A percentile compares a stretch with the other conserved stretches of the same genome.
Evolutionary conservation across 2,113 vertebrate genomes (phyloP).

Genomic region (Anser cygnoides): DNA sequence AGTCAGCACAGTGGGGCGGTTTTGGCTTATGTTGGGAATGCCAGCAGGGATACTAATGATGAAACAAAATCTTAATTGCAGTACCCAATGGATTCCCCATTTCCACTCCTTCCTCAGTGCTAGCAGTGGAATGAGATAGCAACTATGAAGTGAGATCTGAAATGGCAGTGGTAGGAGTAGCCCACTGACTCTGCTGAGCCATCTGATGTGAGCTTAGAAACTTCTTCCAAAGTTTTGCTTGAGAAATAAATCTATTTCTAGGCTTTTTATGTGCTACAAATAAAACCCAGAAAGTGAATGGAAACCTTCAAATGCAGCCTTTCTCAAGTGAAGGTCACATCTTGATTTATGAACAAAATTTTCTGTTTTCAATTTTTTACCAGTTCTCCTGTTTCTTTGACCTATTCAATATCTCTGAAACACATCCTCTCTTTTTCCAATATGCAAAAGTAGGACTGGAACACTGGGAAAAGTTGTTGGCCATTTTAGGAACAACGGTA

Average conservation of each 20-base stretch:
- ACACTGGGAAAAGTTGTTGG: neutral
- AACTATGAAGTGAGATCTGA: neutral
- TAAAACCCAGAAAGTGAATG: neutral
- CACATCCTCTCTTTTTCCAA: neutral
- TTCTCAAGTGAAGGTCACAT: neutral
- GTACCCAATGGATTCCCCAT: neutral
- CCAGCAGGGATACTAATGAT: neutral
- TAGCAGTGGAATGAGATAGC: neutral
- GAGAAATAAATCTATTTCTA: neutral
- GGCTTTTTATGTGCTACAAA: neutral
- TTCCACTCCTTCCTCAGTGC: neutral
- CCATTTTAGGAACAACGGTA: neutral
- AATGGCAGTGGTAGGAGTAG: neutral
- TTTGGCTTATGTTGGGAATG: constrained; percentile 21
- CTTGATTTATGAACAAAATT: neutral
- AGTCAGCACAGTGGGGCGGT: neutral
- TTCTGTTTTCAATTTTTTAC: neutral
- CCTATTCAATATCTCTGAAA: neutral
- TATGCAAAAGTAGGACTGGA: neutral
- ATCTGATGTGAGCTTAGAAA: neutral
- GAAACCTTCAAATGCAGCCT: neutral
- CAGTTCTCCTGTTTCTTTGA: neutral
- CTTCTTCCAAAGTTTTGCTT: neutral
- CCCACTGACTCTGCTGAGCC: rapidly evolving
- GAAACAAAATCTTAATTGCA: constrained; percentile 4